Percentiles rank a stretch among this genome's conserved stretches.
These are phyloP conservation scores for Myopa testacea DNA, from an alignment of 2,888 invertebrate genomes.

Conservation along the genomic window DNA sequence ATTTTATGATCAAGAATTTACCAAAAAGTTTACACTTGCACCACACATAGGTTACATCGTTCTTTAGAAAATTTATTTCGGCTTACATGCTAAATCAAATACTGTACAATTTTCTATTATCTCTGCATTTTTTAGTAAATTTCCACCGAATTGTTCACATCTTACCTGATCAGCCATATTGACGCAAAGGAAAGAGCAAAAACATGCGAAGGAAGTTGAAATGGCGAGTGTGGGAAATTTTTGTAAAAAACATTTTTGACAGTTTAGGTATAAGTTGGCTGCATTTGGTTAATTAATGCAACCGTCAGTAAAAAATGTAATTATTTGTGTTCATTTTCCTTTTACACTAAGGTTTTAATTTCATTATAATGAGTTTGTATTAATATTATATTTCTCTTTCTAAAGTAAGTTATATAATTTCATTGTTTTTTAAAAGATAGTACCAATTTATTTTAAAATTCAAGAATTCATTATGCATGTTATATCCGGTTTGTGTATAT, in stretches of 20 bases:
- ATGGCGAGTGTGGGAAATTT: constrained; percentile 45
- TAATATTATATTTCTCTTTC: too few species aligned
- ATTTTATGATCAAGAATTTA: too few species aligned
- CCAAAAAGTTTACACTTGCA: too few species aligned
- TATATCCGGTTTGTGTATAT: neutral
- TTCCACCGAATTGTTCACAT: neutral
- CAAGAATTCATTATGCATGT: neutral
- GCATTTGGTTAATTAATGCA: too few species aligned
- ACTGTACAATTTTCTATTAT: constrained; percentile 25
- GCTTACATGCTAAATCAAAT: neutral
- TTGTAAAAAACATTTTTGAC: constrained; percentile 37
- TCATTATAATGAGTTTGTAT: too few species aligned
- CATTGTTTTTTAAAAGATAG: too few species aligned
- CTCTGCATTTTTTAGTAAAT: constrained; percentile 36
- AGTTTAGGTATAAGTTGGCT: neutral
- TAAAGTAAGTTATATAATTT: too few species aligned
- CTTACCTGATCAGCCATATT: constrained; percentile 88
- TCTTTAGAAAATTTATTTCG: neutral
- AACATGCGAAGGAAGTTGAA: constrained; percentile 53
- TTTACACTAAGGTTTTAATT: too few species aligned
- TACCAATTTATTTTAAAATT: neutral
- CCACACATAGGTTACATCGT: too few species aligned
- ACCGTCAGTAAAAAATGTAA: too few species aligned
- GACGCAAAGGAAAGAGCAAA: constrained; percentile 68
- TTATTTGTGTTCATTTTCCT: too few species aligned